Evolutionary conservation across 2,888 invertebrate species (phyloP).

Genomic region (Gisinianus flammeolus): DNA sequence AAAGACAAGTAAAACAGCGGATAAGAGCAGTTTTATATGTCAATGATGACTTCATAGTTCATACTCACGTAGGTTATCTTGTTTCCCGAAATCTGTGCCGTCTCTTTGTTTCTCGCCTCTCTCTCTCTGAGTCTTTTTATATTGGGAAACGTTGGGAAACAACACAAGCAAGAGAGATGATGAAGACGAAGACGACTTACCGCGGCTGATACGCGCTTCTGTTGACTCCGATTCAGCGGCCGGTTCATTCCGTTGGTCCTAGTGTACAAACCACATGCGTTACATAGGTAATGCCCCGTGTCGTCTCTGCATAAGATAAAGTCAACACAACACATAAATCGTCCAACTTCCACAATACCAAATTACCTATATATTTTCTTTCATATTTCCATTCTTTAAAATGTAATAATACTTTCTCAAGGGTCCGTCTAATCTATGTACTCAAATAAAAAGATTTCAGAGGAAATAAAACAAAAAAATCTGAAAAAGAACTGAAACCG

Average conservation of each 20-base stretch:
- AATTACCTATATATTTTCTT: background rate
- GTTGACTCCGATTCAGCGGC: slow-evolving; percentile 73
- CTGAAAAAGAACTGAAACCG: no score
- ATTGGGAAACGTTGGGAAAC: background rate
- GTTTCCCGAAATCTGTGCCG: no score
- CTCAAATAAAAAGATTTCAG: no score
- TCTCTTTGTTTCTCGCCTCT: background rate
- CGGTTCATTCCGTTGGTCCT: slow-evolving; percentile 78
- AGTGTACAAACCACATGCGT: slow-evolving; percentile 72
- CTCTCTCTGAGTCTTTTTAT: background rate
- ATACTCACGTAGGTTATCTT: no score
- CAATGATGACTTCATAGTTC: no score
- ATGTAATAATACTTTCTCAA: no score
- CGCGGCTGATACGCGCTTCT: slow-evolving; percentile 63
- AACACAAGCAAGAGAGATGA: no score
- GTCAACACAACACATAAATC: slow-evolving; percentile 41
- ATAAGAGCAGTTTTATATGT: background rate
- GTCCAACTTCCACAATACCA: slow-evolving; percentile 38
- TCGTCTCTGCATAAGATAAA: slow-evolving; percentile 62
- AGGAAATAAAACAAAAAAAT: no score
- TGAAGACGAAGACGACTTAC: slow-evolving; percentile 54
- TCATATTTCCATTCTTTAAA: no score
- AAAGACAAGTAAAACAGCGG: background rate
- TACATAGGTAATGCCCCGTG: slow-evolving; percentile 69
- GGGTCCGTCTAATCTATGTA: no score